Percentiles rank a stretch among this genome's conserved stretches.
Evolutionary conservation across 1,140 invertebrate species (phyloP).

Genomic region (Neotoxoptera formosana): DNA sequence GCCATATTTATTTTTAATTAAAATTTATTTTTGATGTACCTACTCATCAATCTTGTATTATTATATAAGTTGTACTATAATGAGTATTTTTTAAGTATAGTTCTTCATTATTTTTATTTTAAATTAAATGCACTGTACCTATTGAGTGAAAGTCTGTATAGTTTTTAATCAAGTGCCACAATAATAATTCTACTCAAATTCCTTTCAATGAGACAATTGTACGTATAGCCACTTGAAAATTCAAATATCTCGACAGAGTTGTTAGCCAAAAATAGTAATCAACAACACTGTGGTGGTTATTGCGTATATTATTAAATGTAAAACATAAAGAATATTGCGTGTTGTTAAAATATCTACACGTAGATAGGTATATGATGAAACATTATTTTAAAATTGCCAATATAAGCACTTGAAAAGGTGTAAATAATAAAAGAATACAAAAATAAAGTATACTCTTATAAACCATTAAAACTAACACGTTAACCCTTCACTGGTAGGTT

Average conservation of each 20-base stretch:
- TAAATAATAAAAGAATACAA: constrained; percentile 18
- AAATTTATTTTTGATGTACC: not conserved
- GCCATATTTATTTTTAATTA: not conserved
- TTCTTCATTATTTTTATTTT: not conserved
- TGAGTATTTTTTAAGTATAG: not conserved
- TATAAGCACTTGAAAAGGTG: not conserved
- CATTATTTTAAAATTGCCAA: not conserved
- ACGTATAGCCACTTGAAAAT: not conserved
- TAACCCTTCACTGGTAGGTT: not conserved
- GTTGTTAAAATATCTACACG: not conserved
- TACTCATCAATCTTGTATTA: not conserved
- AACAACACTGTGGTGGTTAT: not conserved
- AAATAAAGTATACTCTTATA: not conserved
- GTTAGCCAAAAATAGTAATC: not conserved
- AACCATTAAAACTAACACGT: not conserved
- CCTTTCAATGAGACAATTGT: not conserved
- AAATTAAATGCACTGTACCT: not conserved
- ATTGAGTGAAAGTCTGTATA: not conserved
- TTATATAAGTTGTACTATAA: not conserved
- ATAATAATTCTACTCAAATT: not conserved
- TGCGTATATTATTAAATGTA: constrained; percentile 3
- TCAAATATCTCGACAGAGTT: not conserved
- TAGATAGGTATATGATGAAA: not conserved
- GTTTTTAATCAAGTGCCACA: not conserved
- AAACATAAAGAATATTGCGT: not conserved